Evolutionary conservation across 1,140 invertebrate genomes (phyloP).

Genomic region (Calosoma granatense): DNA sequence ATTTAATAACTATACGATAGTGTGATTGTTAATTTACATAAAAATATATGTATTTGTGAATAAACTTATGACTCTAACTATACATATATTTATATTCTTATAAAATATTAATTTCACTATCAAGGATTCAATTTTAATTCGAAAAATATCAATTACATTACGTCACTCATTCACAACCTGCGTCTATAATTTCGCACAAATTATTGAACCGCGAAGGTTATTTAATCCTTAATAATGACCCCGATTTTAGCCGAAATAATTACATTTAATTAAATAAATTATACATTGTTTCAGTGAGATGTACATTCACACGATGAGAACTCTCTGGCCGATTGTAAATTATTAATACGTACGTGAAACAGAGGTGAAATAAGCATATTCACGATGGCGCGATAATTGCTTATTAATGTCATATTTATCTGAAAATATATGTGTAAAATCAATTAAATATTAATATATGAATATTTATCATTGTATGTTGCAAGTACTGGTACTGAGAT

Average conservation of each 20-base stretch:
- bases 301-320: too few species aligned
- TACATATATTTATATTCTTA: not conserved
- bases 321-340: too few species aligned
- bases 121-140: not conserved
- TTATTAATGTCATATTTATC: not conserved
- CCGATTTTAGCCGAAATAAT: too few species aligned
- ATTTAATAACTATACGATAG: not conserved
- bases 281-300: too few species aligned
- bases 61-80: not conserved
- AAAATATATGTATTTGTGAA: not conserved
- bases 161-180: too few species aligned
- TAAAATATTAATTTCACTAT: not conserved
- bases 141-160: too few species aligned
- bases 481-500: not conserved
- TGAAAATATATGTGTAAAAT: not conserved
- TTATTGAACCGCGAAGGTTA: too few species aligned
- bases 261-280: too few species aligned
- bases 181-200: too few species aligned
- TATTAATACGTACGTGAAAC: too few species aligned
- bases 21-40: too few species aligned
- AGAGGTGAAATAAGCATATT: not conserved
- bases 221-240: too few species aligned
- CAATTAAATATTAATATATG: not conserved
- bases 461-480: not conserved
- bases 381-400: not conserved